phyloP scores from a whole-genome alignment of 2,888 invertebrate genomes.

The Phyllotreta cruciferae region DNA sequence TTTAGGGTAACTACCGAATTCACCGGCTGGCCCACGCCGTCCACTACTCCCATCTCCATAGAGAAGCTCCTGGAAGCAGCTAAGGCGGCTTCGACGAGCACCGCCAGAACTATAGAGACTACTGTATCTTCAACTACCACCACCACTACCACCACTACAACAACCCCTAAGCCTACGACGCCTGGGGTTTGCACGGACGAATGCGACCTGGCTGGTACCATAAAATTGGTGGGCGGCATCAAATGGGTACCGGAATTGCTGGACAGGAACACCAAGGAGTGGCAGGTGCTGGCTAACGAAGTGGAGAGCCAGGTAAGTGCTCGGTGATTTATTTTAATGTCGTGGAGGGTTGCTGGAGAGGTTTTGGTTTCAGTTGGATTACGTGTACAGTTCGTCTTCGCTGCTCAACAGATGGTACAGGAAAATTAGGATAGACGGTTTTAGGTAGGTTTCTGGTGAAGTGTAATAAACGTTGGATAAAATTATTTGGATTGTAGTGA shows the following conservation, averaged over 20 bases:
- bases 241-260: constrained; percentile 86
- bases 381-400: constrained; percentile 79
- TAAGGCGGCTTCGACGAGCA: constrained; percentile 67
- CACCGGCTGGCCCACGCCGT: constrained; percentile 89
- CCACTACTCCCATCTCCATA: constrained; percentile 85
- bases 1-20: constrained; percentile 84
- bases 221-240: constrained; percentile 81
- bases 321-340: too few relatives aligned
- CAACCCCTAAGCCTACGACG: constrained; percentile 73
- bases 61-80: constrained; percentile 77
- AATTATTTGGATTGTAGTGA: constrained; percentile 64
- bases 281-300: constrained; percentile 82
- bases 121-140: constrained; percentile 67
- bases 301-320: constrained; percentile 79
- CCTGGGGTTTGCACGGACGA: constrained; percentile 80
- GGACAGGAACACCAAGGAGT: constrained; percentile 86
- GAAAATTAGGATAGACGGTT: constrained; percentile 85
- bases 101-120: constrained; percentile 55
- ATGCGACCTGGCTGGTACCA: constrained; percentile 86
- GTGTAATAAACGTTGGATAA: constrained; percentile 1
- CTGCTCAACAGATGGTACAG: constrained; percentile 82
- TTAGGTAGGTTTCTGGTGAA: constrained; percentile 62
- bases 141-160: constrained; percentile 74
- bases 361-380: constrained; percentile 78
- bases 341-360: too few relatives aligned